Base-by-base conservation (phyloP, 2,113 vertebrate genomes). In the Colius striatus region DNA sequence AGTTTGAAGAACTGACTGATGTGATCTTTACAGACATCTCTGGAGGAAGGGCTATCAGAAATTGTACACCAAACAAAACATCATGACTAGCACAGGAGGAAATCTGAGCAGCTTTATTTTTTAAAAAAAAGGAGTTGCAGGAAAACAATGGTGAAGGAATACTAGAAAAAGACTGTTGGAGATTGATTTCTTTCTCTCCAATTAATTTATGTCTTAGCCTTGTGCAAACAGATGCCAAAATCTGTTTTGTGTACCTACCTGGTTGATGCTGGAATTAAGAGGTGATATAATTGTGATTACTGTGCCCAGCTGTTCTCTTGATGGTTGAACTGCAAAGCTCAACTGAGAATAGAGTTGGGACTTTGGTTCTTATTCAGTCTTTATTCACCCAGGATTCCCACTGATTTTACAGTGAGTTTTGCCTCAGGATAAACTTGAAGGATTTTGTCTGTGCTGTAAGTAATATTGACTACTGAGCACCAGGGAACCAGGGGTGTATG, bases 11-110 rank as follows among this genome's bases (percentile, higher is more conserved):
- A 50, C 47, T 67, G 93, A 54, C 86, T 91, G 77, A 89, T 92
- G 58, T 92, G 55, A 92, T 27, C 74, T 94, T 85, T 91, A 87
- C 85, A 92, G 94, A 76, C 43, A 54, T 84, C 36, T 84, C 94
- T 1, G 4, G 66, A 48, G 50, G 87, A 96, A 94, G 82, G 72
- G 48, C 58, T 83, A 76, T 94, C 63, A 71, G 67, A 90, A 91
- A 71, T 2, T 2, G 2, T 73, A 12, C 58, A 50, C 61, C 70
- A 91, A 77, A 87, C 29, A 87, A 83, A 92, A 88, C 66, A 55
- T 84, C 68, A 34, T 85, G 78, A 87, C 89, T 77, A 71, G 60
- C 74, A 83, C 57, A 55, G 48, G 61, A 73, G 41, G n/a, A 84
- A 91, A 74, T 61, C 62, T 51, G 47, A 85, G 48, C 66, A 83